Conservation (phyloP, 2,113 vertebrate genomes). For the Pygoscelis antarcticus region DNA sequence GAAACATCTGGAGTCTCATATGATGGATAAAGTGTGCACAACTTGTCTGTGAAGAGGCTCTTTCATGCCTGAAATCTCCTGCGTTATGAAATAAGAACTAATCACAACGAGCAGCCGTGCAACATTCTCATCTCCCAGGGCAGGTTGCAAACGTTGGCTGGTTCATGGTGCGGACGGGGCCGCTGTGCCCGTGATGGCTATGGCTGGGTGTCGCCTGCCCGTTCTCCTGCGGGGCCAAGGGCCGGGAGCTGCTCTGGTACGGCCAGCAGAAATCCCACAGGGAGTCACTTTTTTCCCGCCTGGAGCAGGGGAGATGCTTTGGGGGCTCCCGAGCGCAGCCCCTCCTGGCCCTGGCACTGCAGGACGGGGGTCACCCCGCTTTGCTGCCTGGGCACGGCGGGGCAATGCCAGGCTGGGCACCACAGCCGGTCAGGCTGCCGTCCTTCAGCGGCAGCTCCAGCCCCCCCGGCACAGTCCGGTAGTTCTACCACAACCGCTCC, state of each 20-base stretch:
- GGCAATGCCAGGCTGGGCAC: too few species aligned
- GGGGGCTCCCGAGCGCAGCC: rapidly evolving
- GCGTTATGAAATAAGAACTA: constrained; percentile 6
- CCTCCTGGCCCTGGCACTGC: too few species aligned
- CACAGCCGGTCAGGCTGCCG: too few species aligned
- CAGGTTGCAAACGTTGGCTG: neutral
- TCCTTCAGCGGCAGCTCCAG: neutral
- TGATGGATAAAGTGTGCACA: constrained; percentile 44
- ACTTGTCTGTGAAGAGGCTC: constrained; percentile 3
- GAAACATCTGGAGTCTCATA: constrained; percentile 39
- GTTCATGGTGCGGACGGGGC: rapidly evolving
- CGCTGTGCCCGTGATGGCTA: neutral
- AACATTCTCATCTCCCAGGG: neutral
- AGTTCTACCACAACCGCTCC: rapidly evolving
- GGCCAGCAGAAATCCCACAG: rapidly evolving
- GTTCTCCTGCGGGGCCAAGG: neutral
- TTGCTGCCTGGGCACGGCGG: neutral
- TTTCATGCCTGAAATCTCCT: constrained; percentile 42
- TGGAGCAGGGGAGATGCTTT: neutral
- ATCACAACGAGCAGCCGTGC: neutral
- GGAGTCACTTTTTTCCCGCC: neutral
- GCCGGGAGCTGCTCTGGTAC: rapidly evolving
- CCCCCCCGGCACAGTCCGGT: neutral
- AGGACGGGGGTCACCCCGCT: neutral
- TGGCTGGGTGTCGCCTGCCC: rapidly evolving